A percentile compares a stretch with the other conserved stretches of the same genome.
These are phyloP conservation scores for Caenorhabditis sulstoni DNA, from an alignment of 2,888 invertebrate genomes.

Conservation along the genomic window DNA sequence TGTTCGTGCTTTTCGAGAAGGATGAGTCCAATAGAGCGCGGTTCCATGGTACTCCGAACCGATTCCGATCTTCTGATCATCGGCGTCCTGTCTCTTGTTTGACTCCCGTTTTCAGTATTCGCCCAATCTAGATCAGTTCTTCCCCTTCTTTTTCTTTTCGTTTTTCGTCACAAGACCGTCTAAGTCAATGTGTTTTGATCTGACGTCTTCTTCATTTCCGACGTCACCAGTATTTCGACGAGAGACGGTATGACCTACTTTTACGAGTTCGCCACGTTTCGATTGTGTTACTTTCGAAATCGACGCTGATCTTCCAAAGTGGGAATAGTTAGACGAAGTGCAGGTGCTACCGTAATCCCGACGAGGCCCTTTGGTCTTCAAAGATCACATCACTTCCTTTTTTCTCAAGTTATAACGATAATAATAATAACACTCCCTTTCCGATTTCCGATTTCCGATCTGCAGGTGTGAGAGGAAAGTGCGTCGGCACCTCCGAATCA, in stretches of 20 bases:
- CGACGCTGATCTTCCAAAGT: background rate
- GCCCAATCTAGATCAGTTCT: constrained; percentile 42
- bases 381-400: background rate
- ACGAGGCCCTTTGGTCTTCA: constrained; percentile 28
- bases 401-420: too few species aligned
- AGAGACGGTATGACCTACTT: constrained; percentile 38
- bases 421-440: too few species aligned
- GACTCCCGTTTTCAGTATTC: constrained; percentile 17
- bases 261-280: constrained; percentile 13
- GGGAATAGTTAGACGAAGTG: too few species aligned
- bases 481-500: background rate
- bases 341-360: too few species aligned
- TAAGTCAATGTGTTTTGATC: constrained; percentile 35
- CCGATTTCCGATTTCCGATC: too few species aligned
- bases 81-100: background rate
- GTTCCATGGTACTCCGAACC: background rate
- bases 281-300: background rate
- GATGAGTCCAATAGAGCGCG: background rate
- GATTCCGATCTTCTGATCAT: background rate
- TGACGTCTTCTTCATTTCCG: constrained; percentile 2
- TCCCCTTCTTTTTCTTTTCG: too few species aligned
- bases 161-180: constrained; percentile 28
- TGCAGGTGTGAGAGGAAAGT: background rate
- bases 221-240: constrained; percentile 18
- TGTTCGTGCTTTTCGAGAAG: too few species aligned